Conservation (phyloP, 1,140 invertebrate genomes). For the Philaenus spumarius region DNA sequence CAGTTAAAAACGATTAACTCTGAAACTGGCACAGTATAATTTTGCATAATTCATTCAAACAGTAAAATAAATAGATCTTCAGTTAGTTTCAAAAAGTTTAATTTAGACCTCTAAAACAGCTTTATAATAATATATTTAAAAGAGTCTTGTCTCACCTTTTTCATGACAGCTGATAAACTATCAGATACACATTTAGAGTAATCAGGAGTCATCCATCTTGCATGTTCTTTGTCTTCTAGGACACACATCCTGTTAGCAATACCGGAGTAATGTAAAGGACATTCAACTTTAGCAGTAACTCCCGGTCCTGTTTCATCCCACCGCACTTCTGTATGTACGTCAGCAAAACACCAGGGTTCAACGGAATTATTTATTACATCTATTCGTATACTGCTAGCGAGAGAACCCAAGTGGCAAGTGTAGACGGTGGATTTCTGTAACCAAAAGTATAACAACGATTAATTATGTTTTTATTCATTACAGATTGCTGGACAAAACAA, state of each 20-base stretch:
- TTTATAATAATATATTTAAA: no score
- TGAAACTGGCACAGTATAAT: no score
- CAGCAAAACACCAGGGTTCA: conserved; percentile 46
- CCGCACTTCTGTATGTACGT: conserved; percentile 37
- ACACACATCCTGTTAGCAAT: conserved; percentile 20
- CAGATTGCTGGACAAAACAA: no score
- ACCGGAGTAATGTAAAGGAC: conserved; percentile 42
- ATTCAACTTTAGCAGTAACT: conserved; percentile 48
- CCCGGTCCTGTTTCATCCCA: conserved; percentile 58
- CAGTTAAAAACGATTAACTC: no score
- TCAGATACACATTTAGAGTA: conserved; percentile 63
- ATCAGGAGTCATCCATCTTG: conserved; percentile 64
- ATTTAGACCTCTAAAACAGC: no score
- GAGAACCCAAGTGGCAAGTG: conserved; percentile 43
- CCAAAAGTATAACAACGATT: no score
- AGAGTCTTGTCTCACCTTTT: conserved; percentile 55
- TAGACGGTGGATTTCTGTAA: conserved; percentile 38
- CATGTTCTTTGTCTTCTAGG: conserved; percentile 40
- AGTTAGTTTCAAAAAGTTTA: no score
- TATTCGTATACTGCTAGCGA: conserved; percentile 45
- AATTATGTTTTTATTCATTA: no score
- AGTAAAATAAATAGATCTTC: no score
- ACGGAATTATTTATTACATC: conserved; percentile 52
- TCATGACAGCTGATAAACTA: conserved; percentile 52
- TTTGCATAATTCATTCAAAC: no score